Evolutionary conservation across 2,113 vertebrate species (phyloP).

Genomic region (Sinocyclocheilus rhinocerous): DNA sequence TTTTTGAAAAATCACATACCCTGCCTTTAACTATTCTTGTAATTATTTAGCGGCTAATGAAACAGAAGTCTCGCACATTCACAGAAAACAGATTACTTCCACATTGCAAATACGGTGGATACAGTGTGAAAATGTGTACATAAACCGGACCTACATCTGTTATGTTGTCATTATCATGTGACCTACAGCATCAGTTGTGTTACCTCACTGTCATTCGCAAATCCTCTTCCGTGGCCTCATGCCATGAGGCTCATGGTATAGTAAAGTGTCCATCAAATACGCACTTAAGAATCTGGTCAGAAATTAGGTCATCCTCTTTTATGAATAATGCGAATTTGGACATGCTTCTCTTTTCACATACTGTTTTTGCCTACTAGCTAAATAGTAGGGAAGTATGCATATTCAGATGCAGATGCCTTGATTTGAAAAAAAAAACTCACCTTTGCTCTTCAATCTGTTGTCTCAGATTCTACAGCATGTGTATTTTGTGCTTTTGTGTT

Average conservation of each 20-base stretch:
- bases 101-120: too few relatives aligned
- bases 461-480: not conserved
- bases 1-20: too few relatives aligned
- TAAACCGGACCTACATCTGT: not conserved
- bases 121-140: not conserved
- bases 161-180: not conserved
- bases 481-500: constrained; percentile 25
- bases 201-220: too few relatives aligned
- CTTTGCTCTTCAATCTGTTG: not conserved
- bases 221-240: too few relatives aligned
- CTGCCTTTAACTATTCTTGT: too few relatives aligned
- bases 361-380: not conserved
- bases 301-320: too few relatives aligned
- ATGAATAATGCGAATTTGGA: not conserved
- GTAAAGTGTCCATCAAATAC: too few relatives aligned
- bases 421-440: not conserved
- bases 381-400: not conserved
- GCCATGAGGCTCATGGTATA: too few relatives aligned
- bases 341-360: not conserved
- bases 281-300: too few relatives aligned
- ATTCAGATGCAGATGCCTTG: not conserved
- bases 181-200: not conserved
- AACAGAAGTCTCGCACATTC: too few relatives aligned
- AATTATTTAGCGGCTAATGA: too few relatives aligned
- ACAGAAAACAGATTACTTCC: too few relatives aligned